Evolutionary conservation across 2,113 vertebrate genomes (phyloP).

Genomic region (Australoheros scitulus): DNA sequence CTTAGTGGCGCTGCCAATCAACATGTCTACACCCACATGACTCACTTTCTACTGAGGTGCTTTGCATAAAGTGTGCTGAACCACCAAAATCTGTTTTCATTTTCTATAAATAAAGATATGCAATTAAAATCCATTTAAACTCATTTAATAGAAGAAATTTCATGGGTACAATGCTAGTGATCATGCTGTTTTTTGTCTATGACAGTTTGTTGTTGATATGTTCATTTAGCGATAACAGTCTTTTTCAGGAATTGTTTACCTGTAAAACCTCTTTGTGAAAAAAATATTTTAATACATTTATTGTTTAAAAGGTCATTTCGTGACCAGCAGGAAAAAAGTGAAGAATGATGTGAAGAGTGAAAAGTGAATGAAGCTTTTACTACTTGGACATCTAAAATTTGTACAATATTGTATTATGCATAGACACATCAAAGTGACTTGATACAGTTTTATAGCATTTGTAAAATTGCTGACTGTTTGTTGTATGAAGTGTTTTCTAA

Average conservation of each 20-base stretch:
- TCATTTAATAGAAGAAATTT: neutral
- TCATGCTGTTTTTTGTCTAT: neutral
- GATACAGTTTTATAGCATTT: neutral
- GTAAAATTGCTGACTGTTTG: neutral
- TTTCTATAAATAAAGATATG: neutral
- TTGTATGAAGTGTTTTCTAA: conserved; percentile 33
- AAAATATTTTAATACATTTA: neutral
- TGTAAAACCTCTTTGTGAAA: neutral
- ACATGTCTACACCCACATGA: conserved; percentile 96
- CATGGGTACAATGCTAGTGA: neutral
- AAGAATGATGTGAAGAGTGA: neutral
- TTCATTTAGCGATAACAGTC: neutral
- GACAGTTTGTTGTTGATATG: neutral
- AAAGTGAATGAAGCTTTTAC: neutral
- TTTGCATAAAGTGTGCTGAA: conserved; percentile 74
- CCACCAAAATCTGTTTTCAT: neutral
- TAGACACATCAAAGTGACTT: conserved; percentile 17
- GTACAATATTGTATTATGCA: neutral
- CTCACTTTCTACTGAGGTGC: conserved; percentile 89
- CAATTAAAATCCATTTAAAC: neutral
- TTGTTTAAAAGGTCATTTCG: neutral
- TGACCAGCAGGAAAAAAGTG: neutral
- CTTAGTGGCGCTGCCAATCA: conserved; percentile 85
- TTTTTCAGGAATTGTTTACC: neutral
- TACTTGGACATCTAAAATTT: neutral